phyloP scores from a whole-genome alignment of 2,113 vertebrate species.

The Reinhardtius hippoglossoides region DNA sequence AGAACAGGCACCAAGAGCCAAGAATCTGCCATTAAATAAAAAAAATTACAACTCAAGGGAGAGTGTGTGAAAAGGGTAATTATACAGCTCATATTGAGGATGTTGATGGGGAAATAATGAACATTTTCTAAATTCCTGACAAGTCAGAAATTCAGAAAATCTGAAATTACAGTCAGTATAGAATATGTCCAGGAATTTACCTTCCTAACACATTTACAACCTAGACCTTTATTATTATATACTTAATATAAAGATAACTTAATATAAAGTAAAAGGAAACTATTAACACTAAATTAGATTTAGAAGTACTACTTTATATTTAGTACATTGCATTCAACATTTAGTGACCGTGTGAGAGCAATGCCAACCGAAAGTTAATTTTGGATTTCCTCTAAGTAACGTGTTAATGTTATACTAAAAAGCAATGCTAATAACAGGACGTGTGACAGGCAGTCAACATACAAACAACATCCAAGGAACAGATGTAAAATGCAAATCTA shows the following conservation, averaged over 20 bases:
- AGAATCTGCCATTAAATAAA: constrained; percentile 42
- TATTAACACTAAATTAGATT: no score
- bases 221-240: no score
- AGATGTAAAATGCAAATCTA: no score
- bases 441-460: no score
- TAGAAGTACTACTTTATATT: no score
- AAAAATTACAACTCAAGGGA: constrained; percentile 25
- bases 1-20: constrained; percentile 54
- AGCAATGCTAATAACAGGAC: no score
- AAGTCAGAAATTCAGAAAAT: constrained; percentile 11
- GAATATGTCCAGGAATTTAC: neutral
- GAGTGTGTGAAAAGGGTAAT: constrained; percentile 24
- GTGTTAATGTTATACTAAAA: no score
- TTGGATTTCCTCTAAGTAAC: no score
- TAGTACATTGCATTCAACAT: neutral
- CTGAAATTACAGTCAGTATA: constrained; percentile 17
- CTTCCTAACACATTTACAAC: no score
- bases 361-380: neutral
- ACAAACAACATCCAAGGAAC: no score
- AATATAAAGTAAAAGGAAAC: no score
- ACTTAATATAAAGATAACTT: no score
- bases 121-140: neutral
- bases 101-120: constrained; percentile 46
- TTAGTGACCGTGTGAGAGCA: neutral
- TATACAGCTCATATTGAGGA: neutral